Evolutionary conservation across 2,797 vertebrate genomes (phyloP).

Genomic region (Poecilia velifera): DNA sequence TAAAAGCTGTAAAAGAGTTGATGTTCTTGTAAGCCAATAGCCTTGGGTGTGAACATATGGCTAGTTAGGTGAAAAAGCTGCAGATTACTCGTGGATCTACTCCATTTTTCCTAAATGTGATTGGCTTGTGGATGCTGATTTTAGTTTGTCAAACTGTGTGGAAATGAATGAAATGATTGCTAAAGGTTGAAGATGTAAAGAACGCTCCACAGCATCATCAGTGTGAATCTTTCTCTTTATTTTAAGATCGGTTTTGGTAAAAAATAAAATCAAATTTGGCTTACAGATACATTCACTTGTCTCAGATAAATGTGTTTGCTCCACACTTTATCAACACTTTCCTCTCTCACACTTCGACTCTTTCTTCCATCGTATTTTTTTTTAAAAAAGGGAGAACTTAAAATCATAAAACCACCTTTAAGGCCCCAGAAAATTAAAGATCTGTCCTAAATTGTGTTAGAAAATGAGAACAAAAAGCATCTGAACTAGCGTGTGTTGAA

Average conservation of each 20-base stretch:
- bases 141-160: background rate
- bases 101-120: background rate
- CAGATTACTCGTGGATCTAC: background rate
- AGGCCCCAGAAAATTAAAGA: slow-evolving; percentile 81
- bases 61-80: background rate
- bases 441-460: slow-evolving; percentile 74
- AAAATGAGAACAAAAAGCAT: slow-evolving; percentile 55
- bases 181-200: background rate
- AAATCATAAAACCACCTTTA: slow-evolving; percentile 82
- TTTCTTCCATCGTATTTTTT: slow-evolving; percentile 56
- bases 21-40: background rate
- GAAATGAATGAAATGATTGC: background rate
- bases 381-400: slow-evolving; percentile 65
- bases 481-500: slow-evolving; percentile 89
- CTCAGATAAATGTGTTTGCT: slow-evolving; percentile 79
- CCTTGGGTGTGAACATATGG: background rate
- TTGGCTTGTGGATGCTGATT: background rate
- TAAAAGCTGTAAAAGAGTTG: background rate
- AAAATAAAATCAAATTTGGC: slow-evolving; percentile 84
- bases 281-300: slow-evolving; percentile 93
- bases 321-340: slow-evolving; percentile 59
- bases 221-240: slow-evolving; percentile 68
- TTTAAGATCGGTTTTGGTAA: slow-evolving; percentile 75
- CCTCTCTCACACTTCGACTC: slow-evolving; percentile 57
- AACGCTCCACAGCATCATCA: slow-evolving; percentile 9